phyloP scores from a whole-genome alignment of 2,888 invertebrate species.

The Hirtodrosophila confusa region DNA sequence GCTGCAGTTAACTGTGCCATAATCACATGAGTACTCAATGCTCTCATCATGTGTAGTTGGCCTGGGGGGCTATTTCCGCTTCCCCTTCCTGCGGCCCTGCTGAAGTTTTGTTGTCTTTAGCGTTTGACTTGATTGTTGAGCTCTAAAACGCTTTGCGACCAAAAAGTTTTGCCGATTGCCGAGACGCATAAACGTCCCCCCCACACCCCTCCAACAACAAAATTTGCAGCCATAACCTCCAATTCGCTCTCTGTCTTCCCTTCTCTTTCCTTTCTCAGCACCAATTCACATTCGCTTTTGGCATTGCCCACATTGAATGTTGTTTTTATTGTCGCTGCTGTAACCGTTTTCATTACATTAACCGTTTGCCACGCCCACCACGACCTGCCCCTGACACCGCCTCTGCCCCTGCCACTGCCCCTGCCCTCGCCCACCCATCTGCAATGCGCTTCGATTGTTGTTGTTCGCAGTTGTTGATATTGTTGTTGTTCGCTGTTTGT shows the following conservation, averaged over 20 bases:
- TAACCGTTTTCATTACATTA: slow-evolving; percentile 76
- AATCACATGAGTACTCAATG: slow-evolving; percentile 6
- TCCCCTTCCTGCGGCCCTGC: background rate
- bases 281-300: slow-evolving; percentile 27
- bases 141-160: slow-evolving; percentile 45
- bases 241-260: background rate
- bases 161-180: slow-evolving; percentile 47
- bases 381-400: background rate
- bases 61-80: background rate
- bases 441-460: slow-evolving; percentile 44
- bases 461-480: background rate
- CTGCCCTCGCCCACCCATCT: background rate
- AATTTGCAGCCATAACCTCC: background rate
- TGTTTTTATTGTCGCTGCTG: slow-evolving; percentile 68
- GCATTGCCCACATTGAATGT: slow-evolving; percentile 54
- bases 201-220: background rate
- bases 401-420: no score
- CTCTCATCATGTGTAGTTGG: slow-evolving; percentile 12
- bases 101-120: slow-evolving; percentile 17
- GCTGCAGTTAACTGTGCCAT: slow-evolving; percentile 1
- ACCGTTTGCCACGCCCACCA: slow-evolving; percentile 57
- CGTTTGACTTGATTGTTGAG: slow-evolving; percentile 49
- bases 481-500: slow-evolving; percentile 29
- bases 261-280: slow-evolving; percentile 13
- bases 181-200: slow-evolving; percentile 31